Percentiles rank a stretch among this genome's conserved stretches.
phyloP scores from a whole-genome alignment of 2,113 vertebrate genomes.

The Ptilorrhoa leucosticta region DNA sequence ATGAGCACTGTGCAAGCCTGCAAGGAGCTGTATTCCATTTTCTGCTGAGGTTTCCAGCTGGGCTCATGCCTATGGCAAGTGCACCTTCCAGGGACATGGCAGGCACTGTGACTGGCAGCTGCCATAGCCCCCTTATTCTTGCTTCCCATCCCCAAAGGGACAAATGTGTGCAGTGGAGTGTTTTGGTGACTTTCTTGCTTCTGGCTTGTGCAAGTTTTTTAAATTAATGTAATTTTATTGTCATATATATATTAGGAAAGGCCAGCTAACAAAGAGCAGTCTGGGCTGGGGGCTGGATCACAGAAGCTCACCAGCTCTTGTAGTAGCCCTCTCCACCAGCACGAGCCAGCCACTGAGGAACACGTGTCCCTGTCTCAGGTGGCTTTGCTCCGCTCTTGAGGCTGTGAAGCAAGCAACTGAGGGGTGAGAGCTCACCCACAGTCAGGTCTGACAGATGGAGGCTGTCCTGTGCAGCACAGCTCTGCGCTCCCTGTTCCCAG shows the following conservation, averaged over 20 bases:
- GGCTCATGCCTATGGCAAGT: neutral
- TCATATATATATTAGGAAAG: neutral
- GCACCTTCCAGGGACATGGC: accelerated
- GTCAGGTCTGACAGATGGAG: neutral
- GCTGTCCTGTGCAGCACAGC: neutral
- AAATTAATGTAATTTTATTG: neutral
- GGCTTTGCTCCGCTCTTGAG: accelerated
- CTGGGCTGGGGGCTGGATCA: neutral
- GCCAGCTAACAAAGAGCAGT: neutral
- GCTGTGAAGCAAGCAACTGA: neutral
- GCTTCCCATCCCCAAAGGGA: neutral
- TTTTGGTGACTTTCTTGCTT: neutral
- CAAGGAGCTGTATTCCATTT: neutral
- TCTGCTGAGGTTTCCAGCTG: neutral
- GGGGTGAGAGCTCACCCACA: neutral
- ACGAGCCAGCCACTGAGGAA: neutral
- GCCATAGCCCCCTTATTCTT: neutral
- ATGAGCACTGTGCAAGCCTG: neutral
- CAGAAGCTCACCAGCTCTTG: neutral
- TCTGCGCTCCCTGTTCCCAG: neutral
- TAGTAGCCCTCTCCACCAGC: neutral
- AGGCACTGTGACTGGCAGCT: neutral
- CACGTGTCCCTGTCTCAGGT: accelerated
- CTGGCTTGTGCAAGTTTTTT: neutral
- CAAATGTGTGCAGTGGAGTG: neutral